Evolutionary conservation across 2,888 invertebrate genomes (phyloP).

Genomic region (Anthophora plumipes): DNA sequence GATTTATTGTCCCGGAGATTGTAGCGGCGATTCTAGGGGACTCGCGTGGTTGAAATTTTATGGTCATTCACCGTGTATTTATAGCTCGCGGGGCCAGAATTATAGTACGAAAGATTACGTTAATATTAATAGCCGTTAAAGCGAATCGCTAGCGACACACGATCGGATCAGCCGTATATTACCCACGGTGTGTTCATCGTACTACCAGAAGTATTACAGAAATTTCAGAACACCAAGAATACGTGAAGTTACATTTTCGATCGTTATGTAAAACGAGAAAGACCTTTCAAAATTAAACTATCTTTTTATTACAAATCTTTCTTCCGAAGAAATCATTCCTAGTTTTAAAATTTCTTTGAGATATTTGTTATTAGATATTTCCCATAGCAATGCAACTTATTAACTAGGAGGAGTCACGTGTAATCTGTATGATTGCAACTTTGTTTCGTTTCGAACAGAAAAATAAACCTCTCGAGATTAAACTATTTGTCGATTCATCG

Average conservation of each 20-base stretch:
- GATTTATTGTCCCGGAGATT: slow-evolving; percentile 52
- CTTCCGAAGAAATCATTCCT: too few relatives aligned
- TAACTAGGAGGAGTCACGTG: too few relatives aligned
- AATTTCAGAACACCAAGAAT: slow-evolving; percentile 17
- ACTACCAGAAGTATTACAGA: not conserved
- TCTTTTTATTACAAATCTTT: too few relatives aligned
- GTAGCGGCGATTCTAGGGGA: slow-evolving; percentile 31
- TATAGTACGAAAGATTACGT: slow-evolving; percentile 51
- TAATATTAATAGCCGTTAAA: slow-evolving; percentile 51
- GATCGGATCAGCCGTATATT: slow-evolving; percentile 25
- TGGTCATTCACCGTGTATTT: slow-evolving; percentile 52
- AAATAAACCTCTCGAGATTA: too few relatives aligned
- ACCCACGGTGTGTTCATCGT: not conserved
- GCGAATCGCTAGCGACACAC: slow-evolving; percentile 32
- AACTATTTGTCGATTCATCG: too few relatives aligned
- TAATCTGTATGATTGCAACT: too few relatives aligned
- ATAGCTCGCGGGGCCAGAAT: slow-evolving; percentile 45
- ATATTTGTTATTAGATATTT: too few relatives aligned
- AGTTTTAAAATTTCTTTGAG: too few relatives aligned
- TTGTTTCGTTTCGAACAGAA: too few relatives aligned
- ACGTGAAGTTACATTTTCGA: not conserved
- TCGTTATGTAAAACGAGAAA: not conserved
- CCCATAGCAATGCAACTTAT: too few relatives aligned
- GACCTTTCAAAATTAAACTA: too few relatives aligned
- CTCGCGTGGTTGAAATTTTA: slow-evolving; percentile 54